A percentile compares a stretch with the other conserved stretches of the same genome.
phyloP scores from a whole-genome alignment of 2,888 invertebrate species.

The Smittia sp. region DNA sequence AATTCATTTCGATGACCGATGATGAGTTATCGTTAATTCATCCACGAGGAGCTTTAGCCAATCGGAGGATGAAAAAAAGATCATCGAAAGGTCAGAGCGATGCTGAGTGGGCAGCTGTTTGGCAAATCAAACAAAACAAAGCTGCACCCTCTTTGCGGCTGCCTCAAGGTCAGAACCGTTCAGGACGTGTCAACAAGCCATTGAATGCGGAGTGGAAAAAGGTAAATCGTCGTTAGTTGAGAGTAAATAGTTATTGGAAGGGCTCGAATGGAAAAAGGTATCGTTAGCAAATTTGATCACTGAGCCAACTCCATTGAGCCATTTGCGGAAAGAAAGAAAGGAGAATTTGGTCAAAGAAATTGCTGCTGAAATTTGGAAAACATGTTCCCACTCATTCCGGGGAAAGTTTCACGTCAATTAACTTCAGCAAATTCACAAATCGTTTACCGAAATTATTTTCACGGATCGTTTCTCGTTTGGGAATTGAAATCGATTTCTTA shows the following conservation, averaged over 20 bases:
- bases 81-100: too few relatives aligned
- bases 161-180: too few relatives aligned
- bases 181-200: neutral
- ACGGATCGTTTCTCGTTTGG: neutral
- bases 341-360: neutral
- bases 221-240: neutral
- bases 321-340: neutral
- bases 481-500: neutral
- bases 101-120: too few relatives aligned
- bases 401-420: neutral
- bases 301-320: neutral
- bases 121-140: too few relatives aligned
- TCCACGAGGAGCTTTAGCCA: too few relatives aligned
- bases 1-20: neutral
- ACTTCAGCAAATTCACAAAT: neutral
- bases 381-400: neutral
- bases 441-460: neutral
- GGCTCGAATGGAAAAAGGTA: neutral
- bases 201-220: neutral
- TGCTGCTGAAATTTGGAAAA: neutral
- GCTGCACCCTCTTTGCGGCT: too few relatives aligned
- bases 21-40: too few relatives aligned
- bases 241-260: neutral
- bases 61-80: too few relatives aligned
- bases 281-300: neutral